phyloP scores from a whole-genome alignment of 2,797 vertebrate species.

The Danio jaintianensis region DNA sequence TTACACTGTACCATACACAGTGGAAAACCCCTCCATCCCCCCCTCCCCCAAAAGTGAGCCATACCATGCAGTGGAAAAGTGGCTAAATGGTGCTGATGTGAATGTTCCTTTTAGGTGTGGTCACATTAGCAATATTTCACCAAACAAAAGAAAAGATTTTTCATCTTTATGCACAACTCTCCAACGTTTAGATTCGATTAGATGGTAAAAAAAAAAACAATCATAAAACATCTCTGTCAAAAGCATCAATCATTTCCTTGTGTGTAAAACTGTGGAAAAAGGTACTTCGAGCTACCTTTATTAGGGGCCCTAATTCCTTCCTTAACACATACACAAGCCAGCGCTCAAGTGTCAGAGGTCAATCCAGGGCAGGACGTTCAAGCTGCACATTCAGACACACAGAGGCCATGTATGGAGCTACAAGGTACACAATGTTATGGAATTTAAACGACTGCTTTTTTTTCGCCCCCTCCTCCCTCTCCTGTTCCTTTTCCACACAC shows the following conservation, averaged over 20 bases:
- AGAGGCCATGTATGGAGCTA: conserved; percentile 29
- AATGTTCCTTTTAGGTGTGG: too few relatives aligned
- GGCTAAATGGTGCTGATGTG: too few relatives aligned
- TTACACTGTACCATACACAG: too few relatives aligned
- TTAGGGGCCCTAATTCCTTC: not conserved
- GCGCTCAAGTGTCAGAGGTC: conserved; percentile 24
- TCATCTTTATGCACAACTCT: too few relatives aligned
- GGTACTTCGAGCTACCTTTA: not conserved
- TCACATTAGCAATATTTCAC: too few relatives aligned
- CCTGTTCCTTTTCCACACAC: conserved; percentile 10
- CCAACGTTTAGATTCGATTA: too few relatives aligned
- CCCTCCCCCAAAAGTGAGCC: too few relatives aligned
- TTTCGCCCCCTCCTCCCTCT: conserved; percentile 1
- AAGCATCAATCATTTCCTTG: not conserved
- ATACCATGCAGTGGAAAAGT: too few relatives aligned
- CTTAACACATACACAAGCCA: conserved; percentile 14
- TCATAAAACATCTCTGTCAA: not conserved
- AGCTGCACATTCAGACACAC: not conserved
- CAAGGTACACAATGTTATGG: conserved; percentile 43
- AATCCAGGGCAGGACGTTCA: conserved; percentile 5
- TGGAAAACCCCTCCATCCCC: too few relatives aligned
- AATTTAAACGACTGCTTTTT: conserved; percentile 46
- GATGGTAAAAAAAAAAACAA: too few relatives aligned
- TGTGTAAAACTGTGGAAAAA: not conserved
- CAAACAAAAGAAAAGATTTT: too few relatives aligned